phyloP scores from a whole-genome alignment of 2,113 vertebrate species.

The Colius striatus region DNA sequence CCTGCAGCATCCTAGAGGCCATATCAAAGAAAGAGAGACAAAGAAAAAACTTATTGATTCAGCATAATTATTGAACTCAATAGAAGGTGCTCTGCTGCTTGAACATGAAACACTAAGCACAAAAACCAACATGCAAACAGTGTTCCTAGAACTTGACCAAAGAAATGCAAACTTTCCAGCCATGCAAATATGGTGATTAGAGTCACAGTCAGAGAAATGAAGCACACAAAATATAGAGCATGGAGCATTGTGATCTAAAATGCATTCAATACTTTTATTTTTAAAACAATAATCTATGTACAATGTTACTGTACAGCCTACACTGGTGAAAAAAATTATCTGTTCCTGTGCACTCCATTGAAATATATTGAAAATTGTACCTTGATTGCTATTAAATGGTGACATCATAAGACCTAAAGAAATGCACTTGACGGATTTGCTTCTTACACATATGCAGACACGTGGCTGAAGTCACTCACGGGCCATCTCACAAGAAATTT shows the following conservation, averaged over 20 bases:
- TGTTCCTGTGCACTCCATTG: constrained; percentile 58
- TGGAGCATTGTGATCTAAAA: constrained; percentile 70
- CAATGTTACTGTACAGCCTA: constrained; percentile 66
- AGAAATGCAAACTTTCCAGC: constrained; percentile 70
- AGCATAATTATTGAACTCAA: constrained; percentile 85
- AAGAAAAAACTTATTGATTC: constrained; percentile 89
- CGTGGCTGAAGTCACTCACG: constrained; percentile 5
- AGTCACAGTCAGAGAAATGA: constrained; percentile 70
- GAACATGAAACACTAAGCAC: constrained; percentile 75
- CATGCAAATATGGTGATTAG: constrained; percentile 77
- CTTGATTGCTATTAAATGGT: constrained; percentile 47
- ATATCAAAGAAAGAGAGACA: constrained; percentile 89
- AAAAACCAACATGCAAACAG: constrained; percentile 75
- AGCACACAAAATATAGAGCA: constrained; percentile 74
- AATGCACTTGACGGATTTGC: constrained; percentile 19
- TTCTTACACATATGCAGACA: constrained; percentile 21
- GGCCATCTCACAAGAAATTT: constrained; percentile 11
- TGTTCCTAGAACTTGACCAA: constrained; percentile 62
- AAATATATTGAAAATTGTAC: constrained; percentile 42
- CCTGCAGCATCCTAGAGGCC: constrained; percentile 96
- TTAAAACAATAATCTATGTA: constrained; percentile 62
- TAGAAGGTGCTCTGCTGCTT: constrained; percentile 75
- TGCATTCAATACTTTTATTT: constrained; percentile 68
- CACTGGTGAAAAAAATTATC: constrained; percentile 70
- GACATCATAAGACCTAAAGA: constrained; percentile 22